phyloP scores from a whole-genome alignment of 2,888 invertebrate genomes.

The Watsonalla cultraria region DNA sequence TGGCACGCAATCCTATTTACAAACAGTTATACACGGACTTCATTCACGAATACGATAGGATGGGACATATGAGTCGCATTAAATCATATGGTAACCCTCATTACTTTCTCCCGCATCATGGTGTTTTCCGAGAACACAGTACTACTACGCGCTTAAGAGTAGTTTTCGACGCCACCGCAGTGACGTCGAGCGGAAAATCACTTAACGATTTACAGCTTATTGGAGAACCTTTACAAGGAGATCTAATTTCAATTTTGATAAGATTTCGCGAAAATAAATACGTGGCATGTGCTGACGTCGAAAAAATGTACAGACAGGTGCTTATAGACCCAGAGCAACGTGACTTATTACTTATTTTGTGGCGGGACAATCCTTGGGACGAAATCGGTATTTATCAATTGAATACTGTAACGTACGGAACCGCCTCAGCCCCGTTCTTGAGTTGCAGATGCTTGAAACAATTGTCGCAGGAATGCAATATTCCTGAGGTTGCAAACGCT shows the following conservation, averaged over 20 bases:
- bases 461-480: constrained; percentile 26
- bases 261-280: constrained; percentile 19
- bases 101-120: constrained; percentile 17
- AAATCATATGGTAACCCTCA: constrained; percentile 6
- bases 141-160: constrained; percentile 14
- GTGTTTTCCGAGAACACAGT: constrained; percentile 9
- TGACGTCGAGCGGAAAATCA: constrained; percentile 10
- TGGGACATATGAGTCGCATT: constrained; percentile 13
- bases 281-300: constrained; percentile 25
- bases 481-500: constrained; percentile 13
- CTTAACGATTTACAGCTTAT: constrained; percentile 25
- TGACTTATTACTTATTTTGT: constrained; percentile 31
- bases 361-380: constrained; percentile 22
- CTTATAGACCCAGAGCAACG: constrained; percentile 21
- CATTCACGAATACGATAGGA: no score
- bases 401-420: constrained; percentile 4
- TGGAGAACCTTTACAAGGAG: constrained; percentile 23
- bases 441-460: constrained; percentile 28
- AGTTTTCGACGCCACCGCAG: constrained; percentile 14
- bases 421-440: constrained; percentile 29
- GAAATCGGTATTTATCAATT: constrained; percentile 20
- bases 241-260: constrained; percentile 26
- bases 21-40: no score
- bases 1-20: no score
- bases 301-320: constrained; percentile 33